phyloP scores from a whole-genome alignment of 2,888 invertebrate species.

The Drosophila leonis region DNA sequence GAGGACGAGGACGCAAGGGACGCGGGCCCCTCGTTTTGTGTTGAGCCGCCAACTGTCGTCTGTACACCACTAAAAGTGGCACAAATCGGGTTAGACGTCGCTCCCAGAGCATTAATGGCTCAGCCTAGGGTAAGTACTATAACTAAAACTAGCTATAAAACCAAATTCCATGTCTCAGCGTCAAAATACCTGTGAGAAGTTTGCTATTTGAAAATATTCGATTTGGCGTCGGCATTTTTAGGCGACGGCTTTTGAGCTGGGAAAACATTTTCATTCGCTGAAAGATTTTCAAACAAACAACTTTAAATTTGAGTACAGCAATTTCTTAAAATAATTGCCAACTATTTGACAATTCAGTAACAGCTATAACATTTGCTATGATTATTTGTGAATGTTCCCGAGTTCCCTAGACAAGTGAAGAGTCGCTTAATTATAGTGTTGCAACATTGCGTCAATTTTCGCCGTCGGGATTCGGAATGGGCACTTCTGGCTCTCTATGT shows the following conservation, averaged over 20 bases:
- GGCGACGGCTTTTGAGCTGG: constrained; percentile 14
- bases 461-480: constrained; percentile 1
- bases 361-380: neutral
- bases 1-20: constrained; percentile 65
- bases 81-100: constrained; percentile 86
- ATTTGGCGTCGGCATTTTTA: constrained; percentile 27
- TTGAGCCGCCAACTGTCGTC: constrained; percentile 80
- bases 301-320: neutral
- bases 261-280: neutral
- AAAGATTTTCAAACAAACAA: neutral
- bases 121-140: constrained; percentile 86
- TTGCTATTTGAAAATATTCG: neutral
- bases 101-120: constrained; percentile 86
- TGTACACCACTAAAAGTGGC: constrained; percentile 85
- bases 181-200: neutral
- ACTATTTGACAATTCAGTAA: neutral
- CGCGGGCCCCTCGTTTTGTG: constrained; percentile 67
- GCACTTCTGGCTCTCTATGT: too few species aligned
- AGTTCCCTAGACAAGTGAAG: neutral
- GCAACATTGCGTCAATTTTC: neutral
- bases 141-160: neutral
- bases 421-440: constrained; percentile 9
- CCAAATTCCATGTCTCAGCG: constrained; percentile 18
- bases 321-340: neutral
- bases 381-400: neutral